Percentiles rank a stretch among this genome's conserved stretches.
These are phyloP conservation scores for Mormyrus proboscirostris DNA, from an alignment of 2,797 vertebrate species.

Conservation along the genomic window DNA sequence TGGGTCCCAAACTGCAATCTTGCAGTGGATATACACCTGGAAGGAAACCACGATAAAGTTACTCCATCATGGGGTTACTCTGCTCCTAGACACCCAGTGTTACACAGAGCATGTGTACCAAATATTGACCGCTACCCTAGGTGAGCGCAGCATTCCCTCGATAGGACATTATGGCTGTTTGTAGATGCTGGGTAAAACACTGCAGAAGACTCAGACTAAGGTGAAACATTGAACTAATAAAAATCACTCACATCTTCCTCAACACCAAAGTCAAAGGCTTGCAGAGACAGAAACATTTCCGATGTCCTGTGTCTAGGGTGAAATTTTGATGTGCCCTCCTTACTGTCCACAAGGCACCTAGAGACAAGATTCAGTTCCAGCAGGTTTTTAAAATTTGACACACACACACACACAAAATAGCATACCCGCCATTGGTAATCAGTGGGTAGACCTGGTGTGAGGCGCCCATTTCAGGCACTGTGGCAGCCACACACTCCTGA, in stretches of 20 bases:
- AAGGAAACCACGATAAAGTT: background rate
- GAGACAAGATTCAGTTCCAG: background rate
- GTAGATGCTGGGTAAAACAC: background rate
- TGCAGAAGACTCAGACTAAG: background rate
- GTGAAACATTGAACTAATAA: background rate
- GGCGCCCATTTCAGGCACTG: conserved; percentile 19
- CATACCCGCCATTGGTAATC: conserved; percentile 65
- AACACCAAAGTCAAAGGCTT: conserved; percentile 52
- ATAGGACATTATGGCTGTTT: background rate
- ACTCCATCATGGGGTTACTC: background rate
- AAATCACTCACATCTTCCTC: conserved; percentile 48
- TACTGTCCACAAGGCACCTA: conserved; percentile 64
- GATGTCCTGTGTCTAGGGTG: conserved; percentile 54
- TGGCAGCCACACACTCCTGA: conserved; percentile 65
- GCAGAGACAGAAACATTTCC: conserved; percentile 52
- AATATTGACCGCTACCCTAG: background rate
- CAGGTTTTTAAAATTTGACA: background rate
- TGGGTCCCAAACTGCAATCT: conserved; percentile 60
- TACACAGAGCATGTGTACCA: background rate
- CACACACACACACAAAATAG: background rate
- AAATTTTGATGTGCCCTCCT: conserved; percentile 50
- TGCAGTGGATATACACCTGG: conserved; percentile 74
- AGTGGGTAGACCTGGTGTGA: conserved; percentile 51
- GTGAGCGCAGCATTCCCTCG: background rate
- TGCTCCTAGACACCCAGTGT: background rate